phyloP scores from a whole-genome alignment of 2,888 invertebrate species.

The Norana najaformis region DNA sequence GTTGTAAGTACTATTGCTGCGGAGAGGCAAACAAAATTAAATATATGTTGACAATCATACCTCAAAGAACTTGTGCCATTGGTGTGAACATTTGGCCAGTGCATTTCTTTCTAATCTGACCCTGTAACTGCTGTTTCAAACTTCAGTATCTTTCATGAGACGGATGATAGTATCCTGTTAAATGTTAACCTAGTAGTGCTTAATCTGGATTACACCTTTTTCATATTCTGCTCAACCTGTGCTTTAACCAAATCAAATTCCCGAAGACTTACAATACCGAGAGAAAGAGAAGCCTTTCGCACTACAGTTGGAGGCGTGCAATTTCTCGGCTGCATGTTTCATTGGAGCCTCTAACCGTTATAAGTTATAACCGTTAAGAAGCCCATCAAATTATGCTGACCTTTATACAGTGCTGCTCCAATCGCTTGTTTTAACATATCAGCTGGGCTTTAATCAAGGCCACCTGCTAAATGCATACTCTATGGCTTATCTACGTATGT shows the following conservation, averaged over 20 bases:
- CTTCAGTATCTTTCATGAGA: too few species aligned
- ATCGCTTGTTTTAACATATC: neutral
- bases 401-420: neutral
- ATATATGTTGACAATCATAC: too few species aligned
- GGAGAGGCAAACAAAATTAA: too few species aligned
- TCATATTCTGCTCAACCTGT: neutral
- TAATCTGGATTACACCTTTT: neutral
- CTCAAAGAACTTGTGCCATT: too few species aligned
- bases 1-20: too few species aligned
- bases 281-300: neutral
- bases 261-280: neutral
- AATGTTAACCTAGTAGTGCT: too few species aligned
- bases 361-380: too few species aligned
- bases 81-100: too few species aligned
- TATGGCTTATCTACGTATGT: neutral
- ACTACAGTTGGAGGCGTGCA: neutral
- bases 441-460: neutral
- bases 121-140: neutral
- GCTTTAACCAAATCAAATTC: neutral
- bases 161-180: too few species aligned
- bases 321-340: neutral
- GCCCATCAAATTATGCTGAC: neutral
- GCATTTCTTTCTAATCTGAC: too few species aligned
- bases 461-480: neutral
- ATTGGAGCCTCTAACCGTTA: neutral